Conservation (phyloP, 2,113 vertebrate genomes). For the Prinia subflava region DNA sequence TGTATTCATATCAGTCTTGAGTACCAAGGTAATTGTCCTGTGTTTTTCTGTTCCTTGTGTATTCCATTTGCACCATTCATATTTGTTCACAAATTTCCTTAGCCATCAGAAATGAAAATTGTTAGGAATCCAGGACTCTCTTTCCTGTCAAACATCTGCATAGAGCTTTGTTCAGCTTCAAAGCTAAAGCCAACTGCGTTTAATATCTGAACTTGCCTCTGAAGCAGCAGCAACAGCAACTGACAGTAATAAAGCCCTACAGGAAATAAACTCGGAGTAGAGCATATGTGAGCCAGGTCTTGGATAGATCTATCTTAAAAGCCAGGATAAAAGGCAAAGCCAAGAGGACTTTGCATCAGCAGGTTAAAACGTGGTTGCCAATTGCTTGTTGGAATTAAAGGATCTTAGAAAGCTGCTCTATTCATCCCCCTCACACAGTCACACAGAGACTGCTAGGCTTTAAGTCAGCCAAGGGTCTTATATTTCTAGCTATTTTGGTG, state of each 20-base stretch:
- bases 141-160: constrained; percentile 42
- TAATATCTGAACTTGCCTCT: constrained; percentile 43
- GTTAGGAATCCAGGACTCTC: background rate
- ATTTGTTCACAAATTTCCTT: background rate
- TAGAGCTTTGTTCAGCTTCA: constrained; percentile 1
- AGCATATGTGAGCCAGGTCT: constrained; percentile 50
- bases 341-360: background rate
- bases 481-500: constrained; percentile 26
- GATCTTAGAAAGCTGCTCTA: background rate
- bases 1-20: background rate
- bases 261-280: background rate
- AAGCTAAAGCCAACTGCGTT: constrained; percentile 1
- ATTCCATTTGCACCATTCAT: background rate
- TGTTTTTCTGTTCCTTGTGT: background rate
- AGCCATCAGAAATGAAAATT: background rate
- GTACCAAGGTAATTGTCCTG: background rate
- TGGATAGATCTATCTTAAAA: background rate
- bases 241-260: constrained; percentile 10
- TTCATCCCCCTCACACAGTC: background rate
- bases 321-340: constrained; percentile 21
- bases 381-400: constrained; percentile 1
- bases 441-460: background rate
- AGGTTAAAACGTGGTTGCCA: background rate
- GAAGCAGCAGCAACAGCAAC: constrained; percentile 8
- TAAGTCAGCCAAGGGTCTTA: constrained; percentile 35